Evolutionary conservation across 2,888 invertebrate genomes (phyloP), one percentile per base, ranked within the genome.

Genomic region (Xestoiulus laeticollis): DNA sequence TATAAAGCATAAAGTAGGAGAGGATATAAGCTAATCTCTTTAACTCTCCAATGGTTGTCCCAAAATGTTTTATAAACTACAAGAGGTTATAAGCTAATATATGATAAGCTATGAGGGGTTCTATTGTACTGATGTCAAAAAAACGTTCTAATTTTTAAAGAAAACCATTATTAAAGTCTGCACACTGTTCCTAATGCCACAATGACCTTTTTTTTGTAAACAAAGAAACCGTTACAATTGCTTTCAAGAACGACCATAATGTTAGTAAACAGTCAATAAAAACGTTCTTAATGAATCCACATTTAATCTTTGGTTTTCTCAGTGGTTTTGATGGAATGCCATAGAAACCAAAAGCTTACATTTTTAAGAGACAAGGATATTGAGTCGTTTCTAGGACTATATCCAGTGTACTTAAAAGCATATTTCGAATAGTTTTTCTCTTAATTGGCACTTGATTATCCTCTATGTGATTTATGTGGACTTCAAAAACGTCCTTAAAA

Each of bases 401-500:
- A 19, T 59, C 59, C n/a, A 59, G n/a, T 5, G 4, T 59, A n/a
- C n/a, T 59, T 59, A 59, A 59, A 59, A 59, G 59, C 59, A 59
- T 59, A 59, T 59, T 59, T 59, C 59, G 59, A 19, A 59, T 59
- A 59, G 59, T 59, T 59, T 59, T 14, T 5, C 59, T 48, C n/a
- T n/a, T 59, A 59, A 59, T 59, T 59, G 59, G 14, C 59, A 59
- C 59, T 59, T 59, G n/a, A 59, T n/a, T n/a, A 59, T 59, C 59
- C 14, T 19, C n/a, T 22, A 5, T 19, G 59, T 59, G 59, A 59
- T 59, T 59, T 59, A 59, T 59, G 59, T n/a, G n/a, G 4, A 59
- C 59, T 59, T 5, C 59, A 3, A 1, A 14, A 59, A 59, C 8
- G 59, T 59, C n/a, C 59, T 19, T 59, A 5, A n/a, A n/a, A 59